A percentile compares a stretch with the other conserved stretches of the same genome.
phyloP scores from a whole-genome alignment of 2,888 invertebrate species.

The Xylocampa areola region DNA sequence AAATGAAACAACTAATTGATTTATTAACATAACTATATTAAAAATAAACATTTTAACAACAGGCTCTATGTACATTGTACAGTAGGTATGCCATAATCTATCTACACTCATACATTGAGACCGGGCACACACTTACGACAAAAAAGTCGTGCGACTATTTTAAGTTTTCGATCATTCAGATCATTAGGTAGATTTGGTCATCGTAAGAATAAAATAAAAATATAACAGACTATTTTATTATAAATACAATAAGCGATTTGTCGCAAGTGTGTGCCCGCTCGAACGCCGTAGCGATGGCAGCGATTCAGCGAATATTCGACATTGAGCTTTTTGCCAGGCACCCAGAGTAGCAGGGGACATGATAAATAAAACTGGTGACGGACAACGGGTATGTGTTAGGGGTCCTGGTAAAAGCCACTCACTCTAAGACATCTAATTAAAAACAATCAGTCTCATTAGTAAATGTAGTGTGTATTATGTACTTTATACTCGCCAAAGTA shows the following conservation, averaged over 20 bases:
- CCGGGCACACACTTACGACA: conserved; percentile 42
- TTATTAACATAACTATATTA: conserved; percentile 89
- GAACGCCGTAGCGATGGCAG: conserved; percentile 55
- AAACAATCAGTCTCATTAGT: too few relatives aligned
- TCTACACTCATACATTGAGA: conserved; percentile 78
- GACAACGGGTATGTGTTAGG: conserved; percentile 3
- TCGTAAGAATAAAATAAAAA: conserved; percentile 30
- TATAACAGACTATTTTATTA: conserved; percentile 35
- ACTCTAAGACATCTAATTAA: conserved; percentile 30
- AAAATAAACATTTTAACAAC: conserved; percentile 89
- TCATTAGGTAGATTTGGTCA: conserved; percentile 49
- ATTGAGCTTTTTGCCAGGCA: conserved; percentile 38
- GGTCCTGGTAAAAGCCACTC: conserved; percentile 36
- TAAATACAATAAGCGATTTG: conserved; percentile 35
- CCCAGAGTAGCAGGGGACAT: conserved; percentile 30
- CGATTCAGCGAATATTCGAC: conserved; percentile 50
- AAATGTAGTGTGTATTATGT: too few relatives aligned
- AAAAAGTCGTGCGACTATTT: conserved; percentile 13
- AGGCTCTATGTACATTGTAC: conserved; percentile 82
- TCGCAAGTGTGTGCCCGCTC: conserved; percentile 36
- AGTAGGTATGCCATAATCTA: conserved; percentile 77
- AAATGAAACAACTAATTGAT: conserved; percentile 81
- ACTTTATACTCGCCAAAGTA: too few relatives aligned
- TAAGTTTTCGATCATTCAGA: conserved; percentile 41
- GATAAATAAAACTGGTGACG: conserved; percentile 22